These are phyloP conservation scores for Hemichromis elongatus DNA, from an alignment of 2,113 vertebrate species.

Conservation along the genomic window DNA sequence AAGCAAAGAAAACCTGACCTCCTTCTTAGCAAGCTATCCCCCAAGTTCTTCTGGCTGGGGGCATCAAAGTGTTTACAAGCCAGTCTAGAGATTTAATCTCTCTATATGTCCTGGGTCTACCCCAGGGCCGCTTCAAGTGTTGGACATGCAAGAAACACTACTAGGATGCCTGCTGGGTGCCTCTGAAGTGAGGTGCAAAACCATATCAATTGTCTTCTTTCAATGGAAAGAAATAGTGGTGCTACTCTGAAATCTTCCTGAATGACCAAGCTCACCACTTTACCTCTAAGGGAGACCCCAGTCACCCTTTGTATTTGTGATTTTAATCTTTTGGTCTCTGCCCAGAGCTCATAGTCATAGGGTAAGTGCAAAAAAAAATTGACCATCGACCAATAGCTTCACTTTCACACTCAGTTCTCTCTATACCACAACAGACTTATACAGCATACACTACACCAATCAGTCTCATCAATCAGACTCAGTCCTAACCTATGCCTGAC, in stretches of 20 bases:
- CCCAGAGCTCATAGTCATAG: neutral
- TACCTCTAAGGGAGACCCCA: neutral
- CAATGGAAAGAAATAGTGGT: neutral
- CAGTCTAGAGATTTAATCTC: neutral
- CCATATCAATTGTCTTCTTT: neutral
- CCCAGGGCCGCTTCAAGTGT: neutral
- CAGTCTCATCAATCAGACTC: neutral
- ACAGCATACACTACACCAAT: neutral
- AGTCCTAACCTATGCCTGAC: neutral
- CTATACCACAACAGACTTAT: neutral
- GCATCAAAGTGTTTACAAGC: neutral
- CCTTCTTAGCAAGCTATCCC: neutral
- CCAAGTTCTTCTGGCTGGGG: neutral
- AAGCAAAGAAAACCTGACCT: neutral
- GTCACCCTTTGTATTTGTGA: neutral
- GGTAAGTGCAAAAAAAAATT: neutral
- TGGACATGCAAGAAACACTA: neutral
- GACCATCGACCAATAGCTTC: neutral
- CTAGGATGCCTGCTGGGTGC: too few species aligned
- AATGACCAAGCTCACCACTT: neutral
- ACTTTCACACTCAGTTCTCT: neutral
- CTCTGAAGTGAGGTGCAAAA: too few species aligned
- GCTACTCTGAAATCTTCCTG: neutral
- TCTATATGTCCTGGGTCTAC: neutral
- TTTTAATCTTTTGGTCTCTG: neutral